Conservation (phyloP, 2,113 vertebrate species). For the Hydropotes inermis region DNA sequence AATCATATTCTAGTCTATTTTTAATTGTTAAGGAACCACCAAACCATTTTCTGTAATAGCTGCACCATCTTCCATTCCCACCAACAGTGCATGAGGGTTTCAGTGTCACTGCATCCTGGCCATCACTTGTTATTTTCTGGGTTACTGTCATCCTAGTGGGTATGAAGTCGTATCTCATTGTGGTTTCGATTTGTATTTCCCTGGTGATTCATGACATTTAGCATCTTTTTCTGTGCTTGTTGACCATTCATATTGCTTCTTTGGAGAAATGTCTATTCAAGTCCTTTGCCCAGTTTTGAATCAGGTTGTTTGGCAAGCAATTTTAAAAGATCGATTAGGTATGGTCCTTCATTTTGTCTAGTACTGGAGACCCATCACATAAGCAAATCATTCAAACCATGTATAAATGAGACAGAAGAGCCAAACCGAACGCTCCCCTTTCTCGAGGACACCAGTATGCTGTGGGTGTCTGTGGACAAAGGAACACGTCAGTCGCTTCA, state of each 20-base stretch:
- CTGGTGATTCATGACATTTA: not conserved
- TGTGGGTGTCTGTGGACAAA: not conserved
- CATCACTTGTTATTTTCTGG: not conserved
- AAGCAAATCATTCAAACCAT: not conserved
- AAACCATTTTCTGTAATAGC: not conserved
- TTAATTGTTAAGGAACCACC: not conserved
- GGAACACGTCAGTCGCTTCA: rapidly evolving
- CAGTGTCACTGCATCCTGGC: not conserved
- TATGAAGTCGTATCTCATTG: not conserved
- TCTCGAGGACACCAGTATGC: not conserved
- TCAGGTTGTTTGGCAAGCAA: not conserved
- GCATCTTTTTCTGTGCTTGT: not conserved
- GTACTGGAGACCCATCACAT: not conserved
- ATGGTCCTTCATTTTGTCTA: not conserved
- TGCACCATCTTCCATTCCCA: not conserved
- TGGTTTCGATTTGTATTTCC: not conserved
- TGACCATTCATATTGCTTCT: not conserved
- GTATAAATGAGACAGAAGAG: not conserved
- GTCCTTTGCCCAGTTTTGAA: not conserved
- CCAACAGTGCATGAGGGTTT: not conserved
- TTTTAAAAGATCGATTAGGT: not conserved
- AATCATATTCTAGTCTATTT: not conserved
- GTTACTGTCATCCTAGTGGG: not conserved
- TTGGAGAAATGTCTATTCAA: not conserved
- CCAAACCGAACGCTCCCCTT: not conserved